Conservation (phyloP, 1,140 invertebrate species). For the Trinorchestia longiramus region DNA sequence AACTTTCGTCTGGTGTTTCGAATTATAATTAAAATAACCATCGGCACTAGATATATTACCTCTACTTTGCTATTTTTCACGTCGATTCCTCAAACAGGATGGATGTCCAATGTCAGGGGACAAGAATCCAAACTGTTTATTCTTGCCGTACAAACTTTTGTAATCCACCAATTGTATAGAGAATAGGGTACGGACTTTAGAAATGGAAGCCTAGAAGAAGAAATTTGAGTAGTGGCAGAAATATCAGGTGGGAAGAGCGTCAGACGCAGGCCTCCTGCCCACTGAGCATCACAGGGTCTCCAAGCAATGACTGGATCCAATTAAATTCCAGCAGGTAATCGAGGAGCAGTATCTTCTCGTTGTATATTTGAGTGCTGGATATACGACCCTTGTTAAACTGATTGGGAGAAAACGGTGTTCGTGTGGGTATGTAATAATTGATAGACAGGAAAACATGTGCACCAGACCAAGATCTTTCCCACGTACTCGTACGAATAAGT, state of each 20-base stretch:
- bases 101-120: no score
- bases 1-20: no score
- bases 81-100: no score
- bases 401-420: background rate
- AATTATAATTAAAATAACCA: no score
- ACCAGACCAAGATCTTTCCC: no score
- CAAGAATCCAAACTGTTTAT: background rate
- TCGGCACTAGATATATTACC: no score
- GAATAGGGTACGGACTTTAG: background rate
- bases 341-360: background rate
- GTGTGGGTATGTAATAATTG: no score
- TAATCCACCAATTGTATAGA: background rate
- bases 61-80: no score
- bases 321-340: background rate
- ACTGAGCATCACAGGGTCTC: background rate
- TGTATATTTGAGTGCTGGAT: background rate
- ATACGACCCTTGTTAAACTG: background rate
- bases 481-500: no score
- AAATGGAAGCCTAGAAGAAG: background rate
- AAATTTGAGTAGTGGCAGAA: background rate
- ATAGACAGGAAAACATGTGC: no score
- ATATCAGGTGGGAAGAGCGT: background rate
- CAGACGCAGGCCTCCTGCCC: no score
- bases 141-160: background rate
- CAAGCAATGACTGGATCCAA: background rate